These are phyloP conservation scores for Clupea harengus DNA, from an alignment of 2,113 vertebrate genomes.

Conservation along the genomic window DNA sequence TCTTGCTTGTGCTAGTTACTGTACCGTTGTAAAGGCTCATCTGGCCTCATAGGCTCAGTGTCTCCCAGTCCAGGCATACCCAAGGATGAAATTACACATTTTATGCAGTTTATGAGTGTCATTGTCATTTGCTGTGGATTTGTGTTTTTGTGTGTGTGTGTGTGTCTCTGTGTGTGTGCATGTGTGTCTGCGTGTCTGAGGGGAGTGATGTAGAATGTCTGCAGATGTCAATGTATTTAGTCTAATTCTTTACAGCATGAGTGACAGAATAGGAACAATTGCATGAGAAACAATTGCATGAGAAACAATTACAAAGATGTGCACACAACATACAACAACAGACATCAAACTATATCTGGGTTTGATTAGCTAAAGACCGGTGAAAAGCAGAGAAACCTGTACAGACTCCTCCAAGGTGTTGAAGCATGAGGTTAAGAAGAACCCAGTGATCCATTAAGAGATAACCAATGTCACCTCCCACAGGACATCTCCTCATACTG, in stretches of 20 bases:
- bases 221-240: background rate
- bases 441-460: slow-evolving; percentile 10
- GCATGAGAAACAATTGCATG: background rate
- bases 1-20: slow-evolving; percentile 55
- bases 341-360: background rate
- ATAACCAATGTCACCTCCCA: slow-evolving; percentile 17
- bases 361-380: background rate
- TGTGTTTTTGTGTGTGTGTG: background rate
- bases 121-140: background rate
- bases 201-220: background rate
- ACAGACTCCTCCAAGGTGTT: background rate
- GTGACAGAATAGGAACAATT: background rate
- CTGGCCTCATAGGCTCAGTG: background rate
- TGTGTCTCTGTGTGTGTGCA: background rate
- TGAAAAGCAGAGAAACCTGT: background rate
- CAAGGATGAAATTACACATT: slow-evolving; percentile 1
- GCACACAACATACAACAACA: too few species aligned
- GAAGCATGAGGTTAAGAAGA: background rate
- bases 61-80: background rate
- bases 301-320: background rate
- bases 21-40: background rate
- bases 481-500: background rate
- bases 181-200: background rate
- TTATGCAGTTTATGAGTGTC: slow-evolving; percentile 15
- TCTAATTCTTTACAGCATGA: background rate